A percentile compares a stretch with the other conserved stretches of the same genome.
These are phyloP conservation scores for Drosophila anceps DNA, from an alignment of 2,888 invertebrate species.

Conservation along the genomic window DNA sequence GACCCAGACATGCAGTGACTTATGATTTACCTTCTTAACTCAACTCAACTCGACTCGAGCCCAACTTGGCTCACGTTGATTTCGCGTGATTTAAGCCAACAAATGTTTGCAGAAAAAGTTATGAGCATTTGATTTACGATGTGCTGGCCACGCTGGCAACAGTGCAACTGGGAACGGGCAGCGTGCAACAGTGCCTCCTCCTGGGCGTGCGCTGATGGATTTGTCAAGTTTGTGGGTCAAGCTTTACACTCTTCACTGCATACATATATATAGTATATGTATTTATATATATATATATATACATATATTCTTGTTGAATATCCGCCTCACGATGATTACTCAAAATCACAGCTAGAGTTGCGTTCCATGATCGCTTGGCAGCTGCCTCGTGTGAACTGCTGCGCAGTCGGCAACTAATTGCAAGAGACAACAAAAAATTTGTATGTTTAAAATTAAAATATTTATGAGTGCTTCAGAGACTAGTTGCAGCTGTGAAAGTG, in stretches of 20 bases:
- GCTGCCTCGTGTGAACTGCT: conserved; percentile 59
- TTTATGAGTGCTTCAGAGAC: conserved; percentile 1
- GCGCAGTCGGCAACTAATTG: conserved; percentile 70
- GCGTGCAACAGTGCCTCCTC: conserved; percentile 2
- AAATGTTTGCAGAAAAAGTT: conserved; percentile 64
- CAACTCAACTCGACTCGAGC: conserved; percentile 36
- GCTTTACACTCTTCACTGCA: conserved; percentile 13
- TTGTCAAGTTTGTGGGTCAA: conserved; percentile 81
- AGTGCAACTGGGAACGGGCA: conserved; percentile 10
- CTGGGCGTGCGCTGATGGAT: conserved; percentile 73
- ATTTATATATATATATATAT: neutral
- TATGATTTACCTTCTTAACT: conserved; percentile 77
- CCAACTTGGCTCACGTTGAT: conserved; percentile 46
- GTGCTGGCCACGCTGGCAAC: conserved; percentile 48
- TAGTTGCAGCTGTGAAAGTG: conserved; percentile 6
- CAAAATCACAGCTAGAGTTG: conserved; percentile 72
- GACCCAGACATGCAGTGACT: conserved; percentile 81
- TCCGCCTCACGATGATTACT: conserved; percentile 78
- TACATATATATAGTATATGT: neutral
- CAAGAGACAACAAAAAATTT: conserved; percentile 16
- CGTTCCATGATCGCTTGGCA: conserved; percentile 39
- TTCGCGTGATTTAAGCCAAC: conserved; percentile 67
- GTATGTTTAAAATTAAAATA: neutral
- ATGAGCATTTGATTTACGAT: conserved; percentile 81
- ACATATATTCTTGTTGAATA: conserved; percentile 53